phyloP scores from a whole-genome alignment of 1,140 invertebrate species.

The Colletes gigas region DNA sequence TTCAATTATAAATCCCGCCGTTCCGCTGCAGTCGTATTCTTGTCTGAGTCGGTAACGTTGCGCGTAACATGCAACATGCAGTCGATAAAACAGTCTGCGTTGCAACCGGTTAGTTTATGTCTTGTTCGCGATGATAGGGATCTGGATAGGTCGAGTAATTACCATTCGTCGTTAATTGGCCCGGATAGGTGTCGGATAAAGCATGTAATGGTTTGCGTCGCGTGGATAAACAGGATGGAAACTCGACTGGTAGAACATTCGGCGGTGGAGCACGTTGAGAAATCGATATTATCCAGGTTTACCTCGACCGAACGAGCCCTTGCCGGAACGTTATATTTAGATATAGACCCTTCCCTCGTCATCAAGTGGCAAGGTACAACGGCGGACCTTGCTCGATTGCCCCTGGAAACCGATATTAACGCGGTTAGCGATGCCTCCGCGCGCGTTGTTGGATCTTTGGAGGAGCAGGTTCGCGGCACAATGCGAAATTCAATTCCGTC shows the following conservation, averaged over 20 bases:
- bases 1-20: no score
- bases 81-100: no score
- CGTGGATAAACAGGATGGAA: slow-evolving; percentile 12
- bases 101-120: no score
- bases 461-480: slow-evolving; percentile 27
- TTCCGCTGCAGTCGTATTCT: no score
- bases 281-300: slow-evolving; percentile 70
- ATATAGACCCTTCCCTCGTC: slow-evolving; percentile 66
- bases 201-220: no score
- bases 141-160: no score
- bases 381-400: slow-evolving; percentile 47
- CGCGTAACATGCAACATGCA: no score
- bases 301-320: slow-evolving; percentile 55
- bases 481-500: slow-evolving; percentile 43
- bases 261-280: not conserved
- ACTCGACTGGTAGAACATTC: slow-evolving; percentile 5
- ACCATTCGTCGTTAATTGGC: no score
- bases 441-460: slow-evolving; percentile 12
- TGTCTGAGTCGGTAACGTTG: no score
- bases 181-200: no score
- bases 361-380: slow-evolving; percentile 52
- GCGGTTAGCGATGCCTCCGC: slow-evolving; percentile 23
- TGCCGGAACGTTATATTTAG: slow-evolving; percentile 70
- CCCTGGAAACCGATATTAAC: slow-evolving; percentile 61
- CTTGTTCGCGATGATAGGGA: no score